Percentiles rank a stretch among this genome's conserved stretches.
These are phyloP conservation scores for Geophilus truncorum DNA, from an alignment of 2,888 invertebrate genomes.

Conservation along the genomic window DNA sequence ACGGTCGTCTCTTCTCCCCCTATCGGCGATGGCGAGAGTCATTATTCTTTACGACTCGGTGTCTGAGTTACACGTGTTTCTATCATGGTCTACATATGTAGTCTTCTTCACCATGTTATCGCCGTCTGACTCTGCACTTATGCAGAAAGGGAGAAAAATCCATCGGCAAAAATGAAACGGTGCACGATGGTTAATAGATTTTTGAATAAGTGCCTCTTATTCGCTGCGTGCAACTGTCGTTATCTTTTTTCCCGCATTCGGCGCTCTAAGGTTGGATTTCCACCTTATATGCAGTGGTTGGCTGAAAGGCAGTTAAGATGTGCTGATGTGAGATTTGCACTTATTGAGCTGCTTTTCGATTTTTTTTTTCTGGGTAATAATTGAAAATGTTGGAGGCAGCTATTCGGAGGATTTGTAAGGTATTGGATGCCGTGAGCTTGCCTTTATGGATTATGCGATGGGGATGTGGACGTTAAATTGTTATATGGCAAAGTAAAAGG, in stretches of 20 bases:
- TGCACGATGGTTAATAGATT: background rate
- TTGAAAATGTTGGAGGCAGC: background rate
- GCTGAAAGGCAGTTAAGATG: background rate
- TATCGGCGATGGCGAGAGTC: constrained; percentile 7
- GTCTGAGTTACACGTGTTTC: constrained; percentile 16
- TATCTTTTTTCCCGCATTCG: background rate
- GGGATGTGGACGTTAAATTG: background rate
- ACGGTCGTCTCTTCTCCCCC: background rate
- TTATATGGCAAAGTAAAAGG: background rate
- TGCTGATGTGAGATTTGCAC: background rate
- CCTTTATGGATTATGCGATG: background rate
- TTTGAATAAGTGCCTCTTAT: constrained; percentile 20
- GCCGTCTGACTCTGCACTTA: constrained; percentile 18
- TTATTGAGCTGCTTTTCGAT: background rate
- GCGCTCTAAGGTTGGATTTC: background rate
- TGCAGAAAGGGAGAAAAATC: background rate
- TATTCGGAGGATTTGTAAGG: background rate
- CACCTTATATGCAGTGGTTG: background rate
- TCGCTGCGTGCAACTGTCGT: background rate
- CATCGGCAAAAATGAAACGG: constrained; percentile 6
- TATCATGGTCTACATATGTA: constrained; percentile 16
- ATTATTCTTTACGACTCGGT: constrained; percentile 10
- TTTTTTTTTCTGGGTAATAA: background rate
- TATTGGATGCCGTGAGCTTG: background rate
- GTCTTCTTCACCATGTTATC: constrained; percentile 12